These are phyloP conservation scores for Erynnis tages DNA, from an alignment of 2,888 invertebrate genomes.

Conservation along the genomic window DNA sequence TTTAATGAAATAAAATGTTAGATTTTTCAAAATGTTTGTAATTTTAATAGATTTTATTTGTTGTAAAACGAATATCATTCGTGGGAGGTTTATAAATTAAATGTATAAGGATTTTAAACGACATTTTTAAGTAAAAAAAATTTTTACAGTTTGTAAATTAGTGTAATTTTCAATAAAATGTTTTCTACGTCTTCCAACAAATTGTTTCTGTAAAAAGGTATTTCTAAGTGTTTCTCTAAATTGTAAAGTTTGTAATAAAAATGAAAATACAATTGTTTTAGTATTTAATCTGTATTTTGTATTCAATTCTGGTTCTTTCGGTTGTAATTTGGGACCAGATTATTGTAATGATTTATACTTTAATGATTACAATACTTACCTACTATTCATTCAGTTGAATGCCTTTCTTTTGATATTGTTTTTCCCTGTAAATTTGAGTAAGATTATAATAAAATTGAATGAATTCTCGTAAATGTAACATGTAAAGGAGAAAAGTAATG, in stretches of 20 bases:
- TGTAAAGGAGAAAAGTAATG: no score
- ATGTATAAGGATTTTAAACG: background rate
- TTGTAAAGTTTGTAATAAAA: slow-evolving; percentile 10
- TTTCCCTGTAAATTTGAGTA: no score
- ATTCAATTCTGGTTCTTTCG: slow-evolving; percentile 19
- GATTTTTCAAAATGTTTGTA: slow-evolving; percentile 5
- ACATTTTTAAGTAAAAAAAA: slow-evolving; percentile 2
- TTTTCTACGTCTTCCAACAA: slow-evolving; percentile 27
- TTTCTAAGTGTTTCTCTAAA: slow-evolving; percentile 17
- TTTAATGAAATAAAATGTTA: background rate
- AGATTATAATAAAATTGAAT: no score
- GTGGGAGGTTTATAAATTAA: background rate
- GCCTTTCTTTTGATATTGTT: no score
- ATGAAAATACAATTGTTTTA: slow-evolving; percentile 10
- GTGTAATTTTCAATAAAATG: slow-evolving; percentile 18
- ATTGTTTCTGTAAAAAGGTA: slow-evolving; percentile 21
- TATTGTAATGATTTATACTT: no score
- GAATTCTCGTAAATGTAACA: no score
- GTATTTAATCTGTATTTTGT: slow-evolving; percentile 8
- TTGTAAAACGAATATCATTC: slow-evolving; percentile 4
- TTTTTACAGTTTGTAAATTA: slow-evolving; percentile 24
- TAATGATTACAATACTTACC: no score
- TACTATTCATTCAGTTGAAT: no score
- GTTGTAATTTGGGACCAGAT: slow-evolving; percentile 20
- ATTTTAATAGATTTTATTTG: slow-evolving; percentile 3